Evolutionary conservation across 2,888 invertebrate genomes (phyloP).

Genomic region (Troides helena): DNA sequence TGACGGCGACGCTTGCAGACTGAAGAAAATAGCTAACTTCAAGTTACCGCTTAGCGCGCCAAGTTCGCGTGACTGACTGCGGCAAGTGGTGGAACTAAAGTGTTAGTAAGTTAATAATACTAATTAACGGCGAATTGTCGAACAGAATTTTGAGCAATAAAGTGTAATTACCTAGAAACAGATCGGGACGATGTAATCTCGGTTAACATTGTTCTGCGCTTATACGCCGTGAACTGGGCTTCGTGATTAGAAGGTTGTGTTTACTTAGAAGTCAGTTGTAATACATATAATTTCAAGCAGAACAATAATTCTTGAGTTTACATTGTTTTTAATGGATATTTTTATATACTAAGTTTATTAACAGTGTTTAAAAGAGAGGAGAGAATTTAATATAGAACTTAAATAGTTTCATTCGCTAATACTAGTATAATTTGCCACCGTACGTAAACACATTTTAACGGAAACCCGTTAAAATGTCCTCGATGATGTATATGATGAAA

Average conservation of each 20-base stretch:
- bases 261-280: background rate
- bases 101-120: slow-evolving; percentile 43
- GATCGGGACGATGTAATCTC: slow-evolving; percentile 38
- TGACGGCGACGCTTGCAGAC: slow-evolving; percentile 16
- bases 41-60: slow-evolving; percentile 16
- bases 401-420: too few species aligned
- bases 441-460: too few species aligned
- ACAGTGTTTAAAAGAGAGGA: too few species aligned
- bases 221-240: slow-evolving; percentile 28
- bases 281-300: background rate
- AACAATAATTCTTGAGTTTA: background rate
- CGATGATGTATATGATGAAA: too few species aligned
- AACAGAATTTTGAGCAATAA: slow-evolving; percentile 41
- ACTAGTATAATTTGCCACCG: too few species aligned
- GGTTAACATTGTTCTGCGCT: slow-evolving; percentile 41
- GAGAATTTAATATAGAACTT: too few species aligned
- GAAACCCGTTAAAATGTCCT: too few species aligned
- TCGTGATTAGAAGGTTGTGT: slow-evolving; percentile 31
- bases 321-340: too few species aligned
- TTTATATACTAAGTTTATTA: too few species aligned
- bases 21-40: slow-evolving; percentile 11
- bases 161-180: slow-evolving; percentile 40
- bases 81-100: slow-evolving; percentile 36
- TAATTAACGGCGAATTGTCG: slow-evolving; percentile 43
- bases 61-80: slow-evolving; percentile 38